Evolutionary conservation across 2,888 invertebrate species (phyloP), one percentile per base, ranked within the genome.

Genomic region (Prionchulus punctatus): DNA sequence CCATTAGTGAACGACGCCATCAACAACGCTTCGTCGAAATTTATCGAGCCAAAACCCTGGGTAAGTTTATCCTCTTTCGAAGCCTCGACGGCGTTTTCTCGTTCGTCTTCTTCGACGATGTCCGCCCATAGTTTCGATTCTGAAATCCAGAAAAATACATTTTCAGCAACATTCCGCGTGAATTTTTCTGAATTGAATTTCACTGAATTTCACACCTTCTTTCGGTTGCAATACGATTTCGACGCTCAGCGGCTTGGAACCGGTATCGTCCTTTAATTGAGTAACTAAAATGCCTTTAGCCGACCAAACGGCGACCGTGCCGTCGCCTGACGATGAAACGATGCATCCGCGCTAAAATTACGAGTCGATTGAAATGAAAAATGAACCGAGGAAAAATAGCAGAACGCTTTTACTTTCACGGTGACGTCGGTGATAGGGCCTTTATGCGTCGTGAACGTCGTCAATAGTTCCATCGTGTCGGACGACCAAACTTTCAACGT

Each of bases 261-360:
- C 48, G 12, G 48, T 21, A 25, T 7, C 21, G 4, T 4, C 4
- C 21, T 25, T 47, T 7, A 47, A 25, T 25, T 47, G 21, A 47
- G 48, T 47, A 7, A 47, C 25, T 47, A 23, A 23, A 7, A 51
- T 54, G 12, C 72, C 73, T 58, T 67, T 70, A 62, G 72, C 71
- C 3, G 72, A 70, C 73, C 73, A 73, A 7, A 73, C 66, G 60
- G 70, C 72, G 23, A 70, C 65, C 4, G 63, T 60, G 1, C 72
- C 71, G 61, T 73, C 72, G 30, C 63, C 65, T 54, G 66, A 65
- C 2, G 66, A 64, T 1, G 72, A 71, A 51, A 71, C 69, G 15
- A 73, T 64, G 62, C 72, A 72, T 27, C 71, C 71, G 60, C 65
- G 65, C 70, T 72, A 64, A 28, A 63, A 64, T 4, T 54, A 12